Evolutionary conservation across 1,140 invertebrate species (phyloP).

Genomic region (Euwallacea fornicatus): DNA sequence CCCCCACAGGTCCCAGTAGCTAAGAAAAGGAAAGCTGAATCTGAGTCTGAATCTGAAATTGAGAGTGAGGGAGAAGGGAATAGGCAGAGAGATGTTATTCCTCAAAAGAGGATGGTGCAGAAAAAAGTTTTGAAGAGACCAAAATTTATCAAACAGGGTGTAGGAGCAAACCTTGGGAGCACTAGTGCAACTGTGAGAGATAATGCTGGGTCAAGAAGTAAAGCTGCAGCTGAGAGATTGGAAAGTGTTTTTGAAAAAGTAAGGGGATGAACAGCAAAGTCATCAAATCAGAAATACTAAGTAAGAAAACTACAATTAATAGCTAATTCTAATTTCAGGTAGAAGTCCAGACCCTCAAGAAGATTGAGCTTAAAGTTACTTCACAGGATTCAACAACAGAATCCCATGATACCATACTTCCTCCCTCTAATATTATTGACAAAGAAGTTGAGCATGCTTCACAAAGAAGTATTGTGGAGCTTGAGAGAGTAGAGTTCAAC

Average conservation of each 20-base stretch:
- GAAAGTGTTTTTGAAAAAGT: constrained; percentile 69
- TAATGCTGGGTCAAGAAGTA: too few species aligned
- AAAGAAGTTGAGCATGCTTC: too few species aligned
- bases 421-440: too few species aligned
- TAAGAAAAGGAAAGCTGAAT: constrained; percentile 33
- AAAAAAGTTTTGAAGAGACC: constrained; percentile 65
- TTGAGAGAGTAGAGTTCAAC: too few species aligned
- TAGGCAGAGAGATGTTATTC: constrained; percentile 53
- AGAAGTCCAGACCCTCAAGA: constrained; percentile 59
- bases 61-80: constrained; percentile 66
- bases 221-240: constrained; percentile 51
- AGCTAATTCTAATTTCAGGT: constrained; percentile 2
- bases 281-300: too few species aligned
- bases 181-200: too few species aligned
- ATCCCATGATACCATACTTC: too few species aligned
- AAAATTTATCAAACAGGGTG: constrained; percentile 54
- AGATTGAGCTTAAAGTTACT: constrained; percentile 66
- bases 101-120: constrained; percentile 61
- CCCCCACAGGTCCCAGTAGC: constrained; percentile 27
- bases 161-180: too few species aligned
- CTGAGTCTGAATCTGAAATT: constrained; percentile 73
- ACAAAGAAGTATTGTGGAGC: too few species aligned
- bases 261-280: too few species aligned
- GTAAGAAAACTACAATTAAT: too few species aligned
- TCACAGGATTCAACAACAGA: constrained; percentile 2